phyloP scores from a whole-genome alignment of 1,140 invertebrate species.

The Cydia strobilella region DNA sequence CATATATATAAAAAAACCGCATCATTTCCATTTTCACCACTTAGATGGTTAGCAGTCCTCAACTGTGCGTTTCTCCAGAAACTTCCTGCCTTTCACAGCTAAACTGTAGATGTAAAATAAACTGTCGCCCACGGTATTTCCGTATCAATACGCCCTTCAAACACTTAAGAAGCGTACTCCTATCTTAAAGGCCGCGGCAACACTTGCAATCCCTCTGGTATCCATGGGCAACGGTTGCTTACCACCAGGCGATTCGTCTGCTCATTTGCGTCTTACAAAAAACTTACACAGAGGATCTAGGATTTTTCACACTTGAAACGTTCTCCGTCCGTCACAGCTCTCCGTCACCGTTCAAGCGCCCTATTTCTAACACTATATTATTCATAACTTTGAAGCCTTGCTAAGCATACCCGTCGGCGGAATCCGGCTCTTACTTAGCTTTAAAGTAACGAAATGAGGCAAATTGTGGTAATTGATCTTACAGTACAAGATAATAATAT shows the following conservation, averaged over 20 bases:
- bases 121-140: no score
- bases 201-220: not conserved
- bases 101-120: no score
- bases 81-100: no score
- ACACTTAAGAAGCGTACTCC: no score
- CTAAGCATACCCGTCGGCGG: conserved; percentile 47
- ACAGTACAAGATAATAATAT: not conserved
- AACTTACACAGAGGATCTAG: not conserved
- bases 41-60: no score
- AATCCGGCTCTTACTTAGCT: conserved; percentile 33
- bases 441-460: not conserved
- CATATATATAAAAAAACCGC: no score
- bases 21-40: no score
- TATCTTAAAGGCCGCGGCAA: not conserved
- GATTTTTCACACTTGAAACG: not conserved
- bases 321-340: conserved; percentile 12
- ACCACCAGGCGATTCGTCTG: not conserved
- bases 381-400: conserved; percentile 53
- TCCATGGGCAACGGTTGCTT: not conserved
- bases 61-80: no score
- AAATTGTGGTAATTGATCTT: conserved; percentile 3
- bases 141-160: no score
- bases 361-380: conserved; percentile 64
- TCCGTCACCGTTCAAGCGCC: conserved; percentile 44
- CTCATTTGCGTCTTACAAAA: not conserved